Percentiles rank a stretch among this genome's conserved stretches.
These are phyloP conservation scores for Cichlasoma orientale DNA, from an alignment of 2,797 vertebrate genomes.

Conservation along the genomic window DNA sequence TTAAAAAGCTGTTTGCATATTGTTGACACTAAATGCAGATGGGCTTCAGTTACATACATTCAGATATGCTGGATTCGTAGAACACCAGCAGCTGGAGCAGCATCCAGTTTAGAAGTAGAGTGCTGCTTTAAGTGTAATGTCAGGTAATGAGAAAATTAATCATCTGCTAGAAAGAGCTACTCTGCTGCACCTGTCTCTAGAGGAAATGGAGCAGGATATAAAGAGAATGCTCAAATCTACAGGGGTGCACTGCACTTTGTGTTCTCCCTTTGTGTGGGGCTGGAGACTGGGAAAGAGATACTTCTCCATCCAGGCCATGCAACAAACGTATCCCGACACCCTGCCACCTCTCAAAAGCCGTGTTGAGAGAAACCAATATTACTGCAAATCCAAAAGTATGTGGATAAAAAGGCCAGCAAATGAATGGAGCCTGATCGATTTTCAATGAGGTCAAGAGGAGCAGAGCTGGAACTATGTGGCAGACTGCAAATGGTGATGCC, in stretches of 20 bases:
- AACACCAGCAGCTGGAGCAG: constrained; percentile 14
- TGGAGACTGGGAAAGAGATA: constrained; percentile 61
- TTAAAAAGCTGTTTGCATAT: too few species aligned
- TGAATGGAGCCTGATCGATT: constrained; percentile 66
- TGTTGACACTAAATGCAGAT: not conserved
- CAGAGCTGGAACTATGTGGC: constrained; percentile 36
- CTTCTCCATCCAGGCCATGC: constrained; percentile 54
- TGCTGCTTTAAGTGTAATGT: constrained; percentile 63
- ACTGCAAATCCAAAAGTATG: constrained; percentile 61
- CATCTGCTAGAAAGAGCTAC: constrained; percentile 62
- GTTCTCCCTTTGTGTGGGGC: constrained; percentile 17
- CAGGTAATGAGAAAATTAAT: constrained; percentile 79
- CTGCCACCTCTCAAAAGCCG: constrained; percentile 63
- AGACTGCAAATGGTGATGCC: constrained; percentile 67
- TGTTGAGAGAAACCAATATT: constrained; percentile 81
- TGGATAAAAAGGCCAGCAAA: constrained; percentile 62
- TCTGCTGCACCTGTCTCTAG: constrained; percentile 54
- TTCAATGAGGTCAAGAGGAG: constrained; percentile 66
- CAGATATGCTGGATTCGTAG: constrained; percentile 9
- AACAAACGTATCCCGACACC: constrained; percentile 77
- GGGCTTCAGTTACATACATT: not conserved
- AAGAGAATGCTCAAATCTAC: constrained; percentile 53
- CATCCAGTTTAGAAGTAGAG: constrained; percentile 46
- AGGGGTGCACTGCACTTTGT: constrained; percentile 37
- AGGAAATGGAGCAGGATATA: constrained; percentile 54